These are phyloP conservation scores for Agrotis clavis DNA, from an alignment of 2,888 invertebrate genomes.

Conservation along the genomic window DNA sequence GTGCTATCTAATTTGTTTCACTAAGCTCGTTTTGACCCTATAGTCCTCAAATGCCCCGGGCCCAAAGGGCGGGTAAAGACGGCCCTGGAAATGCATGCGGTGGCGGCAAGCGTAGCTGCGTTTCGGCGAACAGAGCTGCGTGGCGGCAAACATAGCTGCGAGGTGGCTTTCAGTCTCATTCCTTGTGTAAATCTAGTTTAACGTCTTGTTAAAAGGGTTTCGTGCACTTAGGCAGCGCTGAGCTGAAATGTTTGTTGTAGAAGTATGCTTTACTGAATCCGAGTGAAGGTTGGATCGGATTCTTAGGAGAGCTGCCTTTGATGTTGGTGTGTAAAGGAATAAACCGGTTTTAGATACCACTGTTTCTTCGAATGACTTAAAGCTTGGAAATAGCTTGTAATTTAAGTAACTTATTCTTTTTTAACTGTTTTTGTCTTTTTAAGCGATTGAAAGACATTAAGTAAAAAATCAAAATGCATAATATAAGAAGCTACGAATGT, in stretches of 20 bases:
- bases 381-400: neutral
- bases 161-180: slow-evolving; percentile 60
- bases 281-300: slow-evolving; percentile 15
- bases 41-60: too few relatives aligned
- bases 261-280: slow-evolving; percentile 25
- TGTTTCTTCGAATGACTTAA: neutral
- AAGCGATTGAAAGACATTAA: neutral
- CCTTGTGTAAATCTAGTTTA: slow-evolving; percentile 66
- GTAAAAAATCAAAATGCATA: neutral
- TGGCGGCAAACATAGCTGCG: slow-evolving; percentile 49
- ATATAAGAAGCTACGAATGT: neutral
- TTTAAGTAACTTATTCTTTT: slow-evolving; percentile 3
- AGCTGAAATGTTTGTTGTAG: slow-evolving; percentile 49
- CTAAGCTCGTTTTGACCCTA: too few relatives aligned
- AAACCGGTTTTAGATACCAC: neutral
- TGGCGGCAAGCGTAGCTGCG: slow-evolving; percentile 36
- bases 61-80: too few relatives aligned
- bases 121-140: slow-evolving; percentile 38
- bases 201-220: slow-evolving; percentile 65
- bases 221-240: slow-evolving; percentile 56
- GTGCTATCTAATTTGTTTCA: too few relatives aligned
- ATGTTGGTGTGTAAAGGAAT: neutral
- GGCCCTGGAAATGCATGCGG: slow-evolving; percentile 42
- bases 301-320: slow-evolving; percentile 21
- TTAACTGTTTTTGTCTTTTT: too few relatives aligned